Conservation (phyloP, 92 coral and sea anemone genomes). For the Palythoa heliodiscus region DNA sequence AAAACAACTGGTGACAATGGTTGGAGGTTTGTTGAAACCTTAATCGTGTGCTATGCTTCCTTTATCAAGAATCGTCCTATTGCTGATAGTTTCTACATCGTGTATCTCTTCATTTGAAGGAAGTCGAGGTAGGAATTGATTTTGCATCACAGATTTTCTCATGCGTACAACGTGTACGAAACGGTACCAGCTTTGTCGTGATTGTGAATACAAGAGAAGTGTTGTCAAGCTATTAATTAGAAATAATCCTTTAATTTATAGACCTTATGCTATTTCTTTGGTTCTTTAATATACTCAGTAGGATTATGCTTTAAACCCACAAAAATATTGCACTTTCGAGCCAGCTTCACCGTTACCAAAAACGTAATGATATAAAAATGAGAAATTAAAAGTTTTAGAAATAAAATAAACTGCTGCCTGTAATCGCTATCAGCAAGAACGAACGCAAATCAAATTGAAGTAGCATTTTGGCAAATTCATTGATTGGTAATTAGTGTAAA, state of each 20-base stretch:
- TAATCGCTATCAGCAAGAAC: background rate
- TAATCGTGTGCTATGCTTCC: background rate
- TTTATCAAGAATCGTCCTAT: background rate
- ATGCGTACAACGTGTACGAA: background rate
- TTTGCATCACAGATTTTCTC: background rate
- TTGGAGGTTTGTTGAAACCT: background rate
- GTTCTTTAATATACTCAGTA: background rate
- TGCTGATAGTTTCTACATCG: background rate
- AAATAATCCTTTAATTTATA: background rate
- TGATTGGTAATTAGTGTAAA: too few species aligned
- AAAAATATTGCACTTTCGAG: too few species aligned
- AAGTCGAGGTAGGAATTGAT: constrained; percentile 10
- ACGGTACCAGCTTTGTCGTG: background rate
- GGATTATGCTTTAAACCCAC: background rate
- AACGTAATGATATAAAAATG: too few species aligned
- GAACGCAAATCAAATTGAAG: background rate
- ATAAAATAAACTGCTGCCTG: too few species aligned
- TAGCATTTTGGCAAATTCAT: too few species aligned
- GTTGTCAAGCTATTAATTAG: background rate
- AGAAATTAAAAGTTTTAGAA: too few species aligned
- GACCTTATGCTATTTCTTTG: background rate
- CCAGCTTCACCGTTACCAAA: too few species aligned
- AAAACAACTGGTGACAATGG: background rate
- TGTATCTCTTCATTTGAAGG: background rate
- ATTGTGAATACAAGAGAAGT: background rate